These are phyloP conservation scores for Euphydryas editha DNA, from an alignment of 2,888 invertebrate genomes.

Conservation along the genomic window DNA sequence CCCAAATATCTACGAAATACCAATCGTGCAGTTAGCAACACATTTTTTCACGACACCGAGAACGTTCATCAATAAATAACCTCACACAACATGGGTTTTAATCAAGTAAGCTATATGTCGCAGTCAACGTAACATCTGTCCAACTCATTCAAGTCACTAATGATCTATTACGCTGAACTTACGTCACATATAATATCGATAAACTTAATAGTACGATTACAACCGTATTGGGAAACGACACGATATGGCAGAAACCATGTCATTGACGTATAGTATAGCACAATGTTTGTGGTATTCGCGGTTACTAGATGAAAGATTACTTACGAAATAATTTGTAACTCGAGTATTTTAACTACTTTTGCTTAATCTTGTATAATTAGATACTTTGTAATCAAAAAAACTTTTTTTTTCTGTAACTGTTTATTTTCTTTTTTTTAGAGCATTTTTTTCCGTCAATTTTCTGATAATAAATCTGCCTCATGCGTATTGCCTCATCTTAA, in stretches of 20 bases:
- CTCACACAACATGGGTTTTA: not conserved
- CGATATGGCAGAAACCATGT: not conserved
- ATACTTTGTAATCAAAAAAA: not conserved
- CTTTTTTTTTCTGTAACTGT: too few relatives aligned
- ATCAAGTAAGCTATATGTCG: not conserved
- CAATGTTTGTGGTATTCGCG: not conserved
- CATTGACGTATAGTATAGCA: not conserved
- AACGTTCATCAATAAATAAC: too few relatives aligned
- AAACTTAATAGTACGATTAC: slow-evolving; percentile 28
- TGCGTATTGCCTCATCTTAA: too few relatives aligned
- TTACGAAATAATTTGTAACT: not conserved
- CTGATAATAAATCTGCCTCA: too few relatives aligned
- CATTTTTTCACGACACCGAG: too few relatives aligned
- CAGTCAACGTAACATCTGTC: slow-evolving; percentile 20
- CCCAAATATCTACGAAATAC: too few relatives aligned
- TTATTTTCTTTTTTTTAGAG: too few relatives aligned
- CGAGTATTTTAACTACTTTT: not conserved
- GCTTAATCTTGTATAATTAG: not conserved
- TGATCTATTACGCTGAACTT: slow-evolving; percentile 32
- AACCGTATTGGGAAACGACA: slow-evolving; percentile 19
- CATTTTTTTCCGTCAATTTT: too few relatives aligned
- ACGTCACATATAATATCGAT: slow-evolving; percentile 20
- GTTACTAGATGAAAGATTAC: not conserved
- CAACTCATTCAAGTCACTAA: slow-evolving; percentile 29
- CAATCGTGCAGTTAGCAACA: too few relatives aligned